Base-by-base conservation (phyloP, 2,888 invertebrate genomes). In the Chironomus riparius region DNA sequence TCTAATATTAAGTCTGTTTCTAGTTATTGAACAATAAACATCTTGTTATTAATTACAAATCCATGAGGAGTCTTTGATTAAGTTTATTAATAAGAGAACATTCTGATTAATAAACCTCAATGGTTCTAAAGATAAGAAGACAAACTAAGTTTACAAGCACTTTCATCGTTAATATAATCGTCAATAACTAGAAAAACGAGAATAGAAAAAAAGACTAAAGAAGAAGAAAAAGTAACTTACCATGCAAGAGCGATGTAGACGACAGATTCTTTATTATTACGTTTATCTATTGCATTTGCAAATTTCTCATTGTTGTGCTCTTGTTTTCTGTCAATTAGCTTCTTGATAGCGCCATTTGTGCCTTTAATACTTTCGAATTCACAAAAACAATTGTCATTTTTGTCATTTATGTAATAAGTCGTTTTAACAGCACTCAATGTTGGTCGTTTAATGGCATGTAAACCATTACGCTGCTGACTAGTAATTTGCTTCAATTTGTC, bases 211-310 rank as follows among this genome's bases (percentile, higher is more conserved):
- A 24, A 28, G 5, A 3, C 3, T 4, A 28, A 28, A 10, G 38
- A 38, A 38, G 38, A 38, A 62, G 22, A 21, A 65, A 24, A 12
- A 21, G 4, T 10, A 10, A 65, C 65, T 65, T 24, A 65, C 65
- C 65, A 65, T 80, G 87, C 86, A 82, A 91, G 88, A 77, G 91
- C 89, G 80, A 90, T 87, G 84, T 91, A 91, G 78, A 91, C 87
- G 79, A 91, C 88, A 75, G 81, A 72, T 47, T 79, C 77, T 47
- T 77, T 71, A 48, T 77, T 71, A 48, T 78, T 77, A 76, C 56
- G 78, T 69, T 62, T 78, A 65, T 65, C 65, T 5, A 65, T 13
- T 24, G 21, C 78, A 76, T 77, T 76, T 76, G 77, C 75, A 69
- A 76, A 69, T 71, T 71, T 68, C 56, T 76, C 77, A 28, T 76